Conservation (phyloP, 2,113 vertebrate genomes). For the Alligator sinensis region DNA sequence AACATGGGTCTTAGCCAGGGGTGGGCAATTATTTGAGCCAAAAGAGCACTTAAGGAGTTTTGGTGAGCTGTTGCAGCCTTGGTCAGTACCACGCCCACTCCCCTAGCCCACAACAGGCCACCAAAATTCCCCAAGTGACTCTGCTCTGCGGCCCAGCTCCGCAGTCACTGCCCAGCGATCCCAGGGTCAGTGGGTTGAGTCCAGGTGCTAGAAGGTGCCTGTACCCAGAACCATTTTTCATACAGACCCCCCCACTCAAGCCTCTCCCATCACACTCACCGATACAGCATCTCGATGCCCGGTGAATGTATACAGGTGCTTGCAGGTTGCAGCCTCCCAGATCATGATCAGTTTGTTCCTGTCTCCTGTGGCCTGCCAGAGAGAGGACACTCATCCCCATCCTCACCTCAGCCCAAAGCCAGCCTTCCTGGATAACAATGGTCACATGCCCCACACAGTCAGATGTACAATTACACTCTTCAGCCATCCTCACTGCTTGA, state of each 20-base stretch:
- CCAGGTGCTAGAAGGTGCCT: not conserved
- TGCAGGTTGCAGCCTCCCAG: constrained; percentile 91
- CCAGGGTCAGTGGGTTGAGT: not conserved
- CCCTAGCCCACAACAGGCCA: accelerated
- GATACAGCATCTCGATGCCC: constrained; percentile 93
- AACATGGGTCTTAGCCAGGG: too few relatives aligned
- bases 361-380: constrained; percentile 91
- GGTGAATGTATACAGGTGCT: constrained; percentile 90
- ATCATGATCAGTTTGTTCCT: constrained; percentile 93
- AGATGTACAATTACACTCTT: not conserved
- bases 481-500: not conserved
- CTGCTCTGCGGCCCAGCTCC: not conserved
- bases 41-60: too few relatives aligned
- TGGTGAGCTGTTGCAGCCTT: too few relatives aligned
- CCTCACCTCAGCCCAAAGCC: accelerated
- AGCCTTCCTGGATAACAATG: not conserved
- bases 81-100: too few relatives aligned
- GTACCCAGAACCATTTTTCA: too few relatives aligned
- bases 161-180: not conserved
- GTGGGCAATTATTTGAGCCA: too few relatives aligned
- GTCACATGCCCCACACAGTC: too few relatives aligned
- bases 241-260: accelerated
- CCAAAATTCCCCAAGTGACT: not conserved
- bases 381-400: not conserved
- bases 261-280: constrained; percentile 74